These are phyloP conservation scores for Cryptus viduatorius DNA, from an alignment of 2,888 invertebrate species.

Conservation along the genomic window DNA sequence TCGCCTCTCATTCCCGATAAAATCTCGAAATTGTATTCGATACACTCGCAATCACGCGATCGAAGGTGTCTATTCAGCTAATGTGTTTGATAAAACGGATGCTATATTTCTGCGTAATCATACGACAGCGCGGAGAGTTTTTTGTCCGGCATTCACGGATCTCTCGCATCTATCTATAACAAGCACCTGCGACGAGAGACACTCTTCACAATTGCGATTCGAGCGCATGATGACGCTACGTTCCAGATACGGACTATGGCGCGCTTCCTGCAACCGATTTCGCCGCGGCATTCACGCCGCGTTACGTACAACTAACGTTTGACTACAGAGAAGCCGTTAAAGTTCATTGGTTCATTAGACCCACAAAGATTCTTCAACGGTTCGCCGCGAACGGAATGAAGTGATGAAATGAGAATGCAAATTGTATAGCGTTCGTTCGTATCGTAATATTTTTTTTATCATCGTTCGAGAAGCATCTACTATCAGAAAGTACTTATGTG, in stretches of 20 bases:
- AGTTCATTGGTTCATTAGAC: slow-evolving; percentile 53
- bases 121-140: background rate
- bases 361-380: slow-evolving; percentile 19
- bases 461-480: background rate
- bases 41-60: background rate
- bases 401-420: background rate
- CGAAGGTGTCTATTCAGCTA: background rate
- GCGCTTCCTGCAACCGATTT: slow-evolving; percentile 56
- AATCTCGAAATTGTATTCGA: slow-evolving; percentile 10
- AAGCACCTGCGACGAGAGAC: slow-evolving; percentile 16
- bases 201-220: slow-evolving; percentile 15
- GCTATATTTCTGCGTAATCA: background rate
- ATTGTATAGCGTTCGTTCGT: background rate
- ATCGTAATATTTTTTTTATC: background rate
- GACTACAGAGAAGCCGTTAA: slow-evolving; percentile 19
- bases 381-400: background rate
- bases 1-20: background rate
- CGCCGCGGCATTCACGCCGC: slow-evolving; percentile 9
- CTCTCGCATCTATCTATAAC: background rate
- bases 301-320: background rate
- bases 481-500: background rate
- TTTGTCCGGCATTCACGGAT: background rate
- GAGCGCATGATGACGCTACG: slow-evolving; percentile 38
- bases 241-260: slow-evolving; percentile 34
- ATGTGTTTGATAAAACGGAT: background rate